Evolutionary conservation across 2,888 invertebrate genomes (phyloP), one percentile per base, ranked within the genome.

Genomic region (Macaria notata): DNA sequence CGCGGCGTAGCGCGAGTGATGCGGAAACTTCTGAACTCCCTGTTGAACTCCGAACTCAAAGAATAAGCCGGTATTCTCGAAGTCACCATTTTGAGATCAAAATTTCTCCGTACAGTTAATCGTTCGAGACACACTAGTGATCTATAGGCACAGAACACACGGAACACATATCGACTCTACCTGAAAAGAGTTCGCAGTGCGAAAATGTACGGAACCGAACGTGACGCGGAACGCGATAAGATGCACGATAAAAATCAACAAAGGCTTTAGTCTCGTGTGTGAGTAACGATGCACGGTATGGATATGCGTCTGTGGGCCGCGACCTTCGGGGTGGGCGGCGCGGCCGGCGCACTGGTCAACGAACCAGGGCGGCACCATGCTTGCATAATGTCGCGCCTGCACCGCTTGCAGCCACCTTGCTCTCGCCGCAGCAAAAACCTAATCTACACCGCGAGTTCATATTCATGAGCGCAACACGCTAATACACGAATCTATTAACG

Each of bases 1-100:
- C 90, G 85, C 72, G 92, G 90, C 65, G 92, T 90, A 65, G 89
- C 88, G 74, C 92, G 82, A 69, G 92, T 88, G 72, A 92, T 88
- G 73, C 92, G 90, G 84, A 92, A 92, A 88, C 92, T 92, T 85
- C 92, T 88, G 84, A 92, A 92, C 87, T 92, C 92, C 83, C 92
- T 90, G 86, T 92, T 92, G 86, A 93, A 90, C 86, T 93, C 93
- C 86, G 93, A 93, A 86, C 93, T 93, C 71, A 93, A 86, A 81
- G 92, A 92, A 88, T 93, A 92, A 81, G 93, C 93, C 66, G 93
- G 93, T 88, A 93, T 93, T 80, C 93, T 92, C 81, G 93, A 93
- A 79, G 93, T 93, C 83, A 93, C 93, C 93, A 93, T 93, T 87
- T 87, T 91, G 91, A 91, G 90, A 89, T 88, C 89, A 84, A 88